Percentiles rank a stretch among this genome's conserved stretches.
Conservation (phyloP, 2,113 vertebrate genomes). For the Argyrosomus japonicus region DNA sequence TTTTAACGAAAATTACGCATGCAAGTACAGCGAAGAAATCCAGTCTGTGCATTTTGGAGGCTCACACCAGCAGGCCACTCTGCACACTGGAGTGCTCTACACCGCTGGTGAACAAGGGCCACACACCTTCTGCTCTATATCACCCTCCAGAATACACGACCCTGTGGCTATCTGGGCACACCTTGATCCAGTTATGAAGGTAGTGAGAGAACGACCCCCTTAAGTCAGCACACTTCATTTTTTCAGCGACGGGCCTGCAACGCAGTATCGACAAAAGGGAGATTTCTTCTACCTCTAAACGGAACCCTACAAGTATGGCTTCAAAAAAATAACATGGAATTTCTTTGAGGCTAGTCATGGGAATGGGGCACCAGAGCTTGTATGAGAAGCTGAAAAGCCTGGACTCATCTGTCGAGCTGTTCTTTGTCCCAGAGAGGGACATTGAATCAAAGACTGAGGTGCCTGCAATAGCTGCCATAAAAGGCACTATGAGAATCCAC, state of each 20-base stretch:
- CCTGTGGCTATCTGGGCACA: slow-evolving; percentile 52
- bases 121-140: slow-evolving; percentile 46
- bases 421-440: no score
- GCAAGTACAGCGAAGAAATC: slow-evolving; percentile 30
- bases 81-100: slow-evolving; percentile 53
- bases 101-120: slow-evolving; percentile 17
- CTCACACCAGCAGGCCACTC: slow-evolving; percentile 44
- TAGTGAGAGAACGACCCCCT: not conserved
- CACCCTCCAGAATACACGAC: slow-evolving; percentile 42
- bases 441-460: slow-evolving; percentile 23
- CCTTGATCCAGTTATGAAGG: slow-evolving; percentile 39
- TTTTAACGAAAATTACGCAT: slow-evolving; percentile 16
- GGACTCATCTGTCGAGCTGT: no score
- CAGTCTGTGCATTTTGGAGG: slow-evolving; percentile 50
- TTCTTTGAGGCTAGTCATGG: slow-evolving; percentile 33
- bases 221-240: no score
- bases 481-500: slow-evolving; percentile 33
- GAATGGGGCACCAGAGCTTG: slow-evolving; percentile 4
- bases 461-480: slow-evolving; percentile 28
- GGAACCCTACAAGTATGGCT: no score
- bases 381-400: no score
- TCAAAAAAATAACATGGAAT: slow-evolving; percentile 45
- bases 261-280: no score
- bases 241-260: no score
- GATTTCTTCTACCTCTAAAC: no score